Evolutionary conservation across 2,888 invertebrate species (phyloP), one percentile per base, ranked within the genome.

Genomic region (Congeria kusceri): DNA sequence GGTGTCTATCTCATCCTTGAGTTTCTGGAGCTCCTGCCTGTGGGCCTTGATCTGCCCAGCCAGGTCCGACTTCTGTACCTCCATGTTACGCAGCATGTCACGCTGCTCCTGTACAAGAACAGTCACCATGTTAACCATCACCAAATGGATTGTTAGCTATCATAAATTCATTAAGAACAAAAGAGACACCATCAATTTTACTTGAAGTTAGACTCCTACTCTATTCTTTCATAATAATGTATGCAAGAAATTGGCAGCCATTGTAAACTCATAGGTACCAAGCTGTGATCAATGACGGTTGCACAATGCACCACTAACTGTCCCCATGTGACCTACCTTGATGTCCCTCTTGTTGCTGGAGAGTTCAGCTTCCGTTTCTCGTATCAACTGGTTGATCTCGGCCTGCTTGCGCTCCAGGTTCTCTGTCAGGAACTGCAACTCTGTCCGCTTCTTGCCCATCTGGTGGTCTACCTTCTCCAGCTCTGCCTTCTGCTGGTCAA

Each of bases 351-450:
- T 89, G 75, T 89, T 91, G 46, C 78, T 73, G 18, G 85, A 72
- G 15, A 91, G 83, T 59, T 92, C 91, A 0, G 87, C 72, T 76
- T 92, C 92, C 7, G 90, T 88, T 27, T 92, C 90, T 11, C 87
- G 74, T n/a, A 91, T 83, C 3, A 91, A 82, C 59, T 79, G 73
- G 63, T 77, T 86, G 9, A 91, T 83, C 64, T 91, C 92, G 0
- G 77, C 73, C 61, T 90, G 87, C 78, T 90, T 89, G 46, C 90
- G 79, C 56, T 89, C 89, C 20, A 90, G 79, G 5, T 85, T 83
- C 32, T 91, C 90, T 58, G 88, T 82, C 58, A 92, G 57, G 46
- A 88, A 70, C 81, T 90, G 87, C 47, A 90, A 83, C 75, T 92
- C 92, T 46, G 90, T 87, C 53, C 85, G 76, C 74, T 86, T 88